These are phyloP conservation scores for Anseranas semipalmata DNA, from an alignment of 2,113 vertebrate genomes.

Conservation along the genomic window DNA sequence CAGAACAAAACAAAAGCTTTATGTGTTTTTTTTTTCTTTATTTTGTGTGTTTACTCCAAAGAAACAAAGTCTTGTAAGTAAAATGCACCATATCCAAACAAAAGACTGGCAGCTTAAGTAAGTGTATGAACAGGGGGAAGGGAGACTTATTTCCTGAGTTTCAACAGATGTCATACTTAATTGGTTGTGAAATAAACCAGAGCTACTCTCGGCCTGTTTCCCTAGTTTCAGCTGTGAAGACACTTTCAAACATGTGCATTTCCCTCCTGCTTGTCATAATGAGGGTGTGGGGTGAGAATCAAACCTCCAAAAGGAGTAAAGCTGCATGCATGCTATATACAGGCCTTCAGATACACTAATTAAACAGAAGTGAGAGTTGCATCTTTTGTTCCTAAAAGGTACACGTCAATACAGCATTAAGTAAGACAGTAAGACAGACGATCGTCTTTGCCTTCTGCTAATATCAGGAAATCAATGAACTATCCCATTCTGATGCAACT, in stretches of 20 bases:
- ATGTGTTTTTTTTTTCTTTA: background rate
- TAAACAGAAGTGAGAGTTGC: slow-evolving; percentile 31
- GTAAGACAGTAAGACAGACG: background rate
- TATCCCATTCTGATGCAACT: background rate
- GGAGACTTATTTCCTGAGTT: slow-evolving; percentile 74
- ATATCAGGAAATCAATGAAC: background rate
- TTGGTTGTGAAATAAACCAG: slow-evolving; percentile 78
- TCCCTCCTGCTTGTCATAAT: slow-evolving; percentile 68
- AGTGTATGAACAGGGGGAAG: slow-evolving; percentile 66
- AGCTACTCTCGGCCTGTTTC: slow-evolving; percentile 70
- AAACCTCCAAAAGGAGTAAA: slow-evolving; percentile 63
- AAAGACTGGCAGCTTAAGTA: slow-evolving; percentile 68
- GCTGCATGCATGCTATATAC: background rate
- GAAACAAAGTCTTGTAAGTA: background rate
- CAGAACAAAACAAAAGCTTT: background rate
- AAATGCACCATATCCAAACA: slow-evolving; percentile 55
- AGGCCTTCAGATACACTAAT: slow-evolving; percentile 51
- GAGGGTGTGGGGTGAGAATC: slow-evolving; percentile 66
- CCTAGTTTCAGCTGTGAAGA: slow-evolving; percentile 74
- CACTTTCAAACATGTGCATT: slow-evolving; percentile 74
- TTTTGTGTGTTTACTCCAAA: background rate
- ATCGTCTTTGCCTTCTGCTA: background rate
- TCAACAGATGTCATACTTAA: slow-evolving; percentile 78
- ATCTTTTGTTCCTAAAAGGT: background rate
- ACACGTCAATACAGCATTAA: background rate